Evolutionary conservation across 2,113 vertebrate species (phyloP), one percentile per base, ranked within the genome.

Genomic region (Conger conger): DNA sequence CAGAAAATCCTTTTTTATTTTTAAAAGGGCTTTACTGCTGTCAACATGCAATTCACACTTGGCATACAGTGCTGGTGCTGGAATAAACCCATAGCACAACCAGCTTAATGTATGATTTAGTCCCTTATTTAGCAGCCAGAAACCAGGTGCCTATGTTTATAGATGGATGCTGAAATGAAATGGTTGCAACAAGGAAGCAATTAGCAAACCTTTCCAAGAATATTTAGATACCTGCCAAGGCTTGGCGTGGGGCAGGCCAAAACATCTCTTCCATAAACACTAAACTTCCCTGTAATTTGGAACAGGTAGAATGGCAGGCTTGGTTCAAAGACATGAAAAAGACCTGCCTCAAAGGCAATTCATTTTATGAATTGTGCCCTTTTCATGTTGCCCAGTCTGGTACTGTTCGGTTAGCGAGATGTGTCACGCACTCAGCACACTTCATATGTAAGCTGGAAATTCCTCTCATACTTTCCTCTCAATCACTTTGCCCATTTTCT

Each of bases 391-490:
- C 68, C n/a, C n/a, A 33, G 68, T 7, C 68, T 13, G 27, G 68
- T 13, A 73, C 37, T 42, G 17, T n/a, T 40, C 20, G 0, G 1
- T 80, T 50, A 63, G 42, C 11, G 68, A 20, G 42, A 80, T 9
- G 33, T 60, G 36, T 57, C 54, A 80, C 20, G 36, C 33, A 40
- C 77, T 42, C 40, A 57, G 35, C 77, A 20, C 53, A 45, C 36
- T 79, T 80, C 37, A 36, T 60, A 38, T 17, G 13, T 85, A 37
- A 42, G 84, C 54, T 45, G 37, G 50, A 85, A 85, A 80, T 80
- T 80, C 54, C 83, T 63, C n/a, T 77, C 17, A 35, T 16, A 37
- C 18, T 54, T n/a, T n/a, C n/a, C n/a, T n/a, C n/a, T n/a, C n/a
- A n/a, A n/a, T n/a, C n/a, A n/a, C n/a, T n/a, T n/a, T n/a, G n/a